Base-by-base conservation (phyloP, 2,797 vertebrate genomes). In the Rhynchotus rufescens region DNA sequence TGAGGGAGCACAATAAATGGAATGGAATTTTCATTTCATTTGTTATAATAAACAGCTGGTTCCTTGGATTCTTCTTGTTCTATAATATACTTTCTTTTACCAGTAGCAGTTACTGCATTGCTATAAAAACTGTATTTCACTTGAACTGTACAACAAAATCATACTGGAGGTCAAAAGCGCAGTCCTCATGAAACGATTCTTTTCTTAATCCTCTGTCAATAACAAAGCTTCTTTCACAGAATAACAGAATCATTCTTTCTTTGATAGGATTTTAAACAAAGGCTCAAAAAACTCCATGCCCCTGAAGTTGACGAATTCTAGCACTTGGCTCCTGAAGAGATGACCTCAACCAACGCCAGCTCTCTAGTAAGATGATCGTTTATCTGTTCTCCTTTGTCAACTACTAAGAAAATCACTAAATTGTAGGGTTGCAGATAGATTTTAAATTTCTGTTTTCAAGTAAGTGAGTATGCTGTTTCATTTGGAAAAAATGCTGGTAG, bases 1-100 rank as follows among this genome's bases (percentile, higher is more conserved):
- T 36, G 5, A 68, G 88, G 84, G 89, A 96, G 12, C 14, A 64
- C 16, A 67, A 36, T 75, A 93, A 92, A 93, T 89, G 71, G 77
- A 84, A 81, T 82, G 62, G 54, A 93, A 92, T 95, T 91, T 87
- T 89, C 56, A 89, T 89, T 95, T 92, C 42, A 56, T 67, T 93
- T 30, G 16, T 60, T 84, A 26, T 78, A 66, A 87, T 45, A 92
- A 89, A 61, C 91, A 87, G 38, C 68, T 34, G 5, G 40, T 82
- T 95, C 72, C 72, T 86, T 52, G 86, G 44, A 74, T 88, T 47
- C 19, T 89, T 86, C 45, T 93, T 3, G 2, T 28, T 81, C 52
- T 85, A 40, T 36, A 56, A 3, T 78, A n/a, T 45, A 25, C 72
- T 89, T 93, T 84, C 59, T 94, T 92, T 87, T 56, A 76, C 62